Evolutionary conservation across 2,888 invertebrate genomes (phyloP).

Genomic region (Argynnis bischoffii): DNA sequence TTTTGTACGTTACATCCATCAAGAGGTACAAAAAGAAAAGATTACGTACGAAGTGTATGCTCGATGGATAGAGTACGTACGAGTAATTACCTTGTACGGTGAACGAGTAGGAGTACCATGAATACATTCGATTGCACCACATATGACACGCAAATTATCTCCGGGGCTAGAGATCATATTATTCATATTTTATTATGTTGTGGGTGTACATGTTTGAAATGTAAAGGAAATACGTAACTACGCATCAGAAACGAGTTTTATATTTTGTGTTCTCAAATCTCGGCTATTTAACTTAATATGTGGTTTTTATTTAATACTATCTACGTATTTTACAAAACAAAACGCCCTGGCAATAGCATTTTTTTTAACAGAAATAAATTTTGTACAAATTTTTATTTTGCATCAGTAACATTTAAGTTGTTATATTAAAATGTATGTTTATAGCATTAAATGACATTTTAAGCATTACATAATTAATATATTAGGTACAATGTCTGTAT

Average conservation of each 20-base stretch:
- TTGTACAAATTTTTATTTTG: too few relatives aligned
- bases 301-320: neutral
- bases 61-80: slow-evolving; percentile 18
- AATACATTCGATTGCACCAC: slow-evolving; percentile 29
- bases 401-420: too few relatives aligned
- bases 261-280: slow-evolving; percentile 12
- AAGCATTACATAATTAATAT: too few relatives aligned
- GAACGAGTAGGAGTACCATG: slow-evolving; percentile 25
- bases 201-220: slow-evolving; percentile 24
- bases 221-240: slow-evolving; percentile 22
- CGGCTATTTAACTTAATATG: slow-evolving; percentile 15
- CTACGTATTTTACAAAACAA: neutral
- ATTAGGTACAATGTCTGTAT: too few relatives aligned
- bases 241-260: slow-evolving; percentile 22
- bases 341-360: neutral
- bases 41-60: slow-evolving; percentile 25
- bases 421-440: too few relatives aligned
- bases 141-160: slow-evolving; percentile 29
- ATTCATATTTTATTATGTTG: slow-evolving; percentile 21
- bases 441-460: too few relatives aligned
- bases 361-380: too few relatives aligned
- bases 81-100: slow-evolving; percentile 31
- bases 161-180: slow-evolving; percentile 22
- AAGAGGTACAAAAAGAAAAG: slow-evolving; percentile 31
- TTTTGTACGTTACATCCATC: slow-evolving; percentile 34